These are phyloP conservation scores for Heptranchias perlo DNA, from an alignment of 2,113 vertebrate genomes.

Conservation along the genomic window DNA sequence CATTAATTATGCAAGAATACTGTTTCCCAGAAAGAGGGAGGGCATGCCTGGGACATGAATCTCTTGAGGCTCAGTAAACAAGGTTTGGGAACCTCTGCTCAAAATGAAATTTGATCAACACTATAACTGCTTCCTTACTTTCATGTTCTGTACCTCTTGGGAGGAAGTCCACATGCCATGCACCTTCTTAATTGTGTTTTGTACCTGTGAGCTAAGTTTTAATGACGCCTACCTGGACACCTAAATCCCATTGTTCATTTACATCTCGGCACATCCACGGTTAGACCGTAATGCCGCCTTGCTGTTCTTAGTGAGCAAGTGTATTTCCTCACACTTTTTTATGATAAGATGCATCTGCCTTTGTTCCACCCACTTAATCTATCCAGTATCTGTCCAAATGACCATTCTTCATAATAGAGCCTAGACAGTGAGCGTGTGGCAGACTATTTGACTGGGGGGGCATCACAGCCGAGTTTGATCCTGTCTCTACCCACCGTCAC, in stretches of 20 bases:
- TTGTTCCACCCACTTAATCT: not conserved
- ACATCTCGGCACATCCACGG: not conserved
- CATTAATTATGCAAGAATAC: not conserved
- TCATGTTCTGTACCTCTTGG: not conserved
- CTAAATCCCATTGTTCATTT: not conserved
- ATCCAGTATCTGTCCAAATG: not conserved
- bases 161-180: not conserved
- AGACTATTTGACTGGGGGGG: not conserved
- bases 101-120: not conserved
- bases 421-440: not conserved
- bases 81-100: not conserved
- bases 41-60: not conserved
- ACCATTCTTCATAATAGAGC: not conserved
- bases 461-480: not conserved
- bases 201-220: not conserved
- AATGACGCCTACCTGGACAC: not conserved
- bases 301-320: not conserved
- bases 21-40: not conserved
- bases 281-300: not conserved
- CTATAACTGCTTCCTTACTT: not conserved
- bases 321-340: not conserved
- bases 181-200: not conserved
- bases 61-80: not conserved
- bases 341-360: not conserved
- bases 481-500: not conserved